Evolutionary conservation across 2,113 vertebrate genomes (phyloP), one percentile per base, ranked within the genome.

Genomic region (Tachysurus fulvidraco): DNA sequence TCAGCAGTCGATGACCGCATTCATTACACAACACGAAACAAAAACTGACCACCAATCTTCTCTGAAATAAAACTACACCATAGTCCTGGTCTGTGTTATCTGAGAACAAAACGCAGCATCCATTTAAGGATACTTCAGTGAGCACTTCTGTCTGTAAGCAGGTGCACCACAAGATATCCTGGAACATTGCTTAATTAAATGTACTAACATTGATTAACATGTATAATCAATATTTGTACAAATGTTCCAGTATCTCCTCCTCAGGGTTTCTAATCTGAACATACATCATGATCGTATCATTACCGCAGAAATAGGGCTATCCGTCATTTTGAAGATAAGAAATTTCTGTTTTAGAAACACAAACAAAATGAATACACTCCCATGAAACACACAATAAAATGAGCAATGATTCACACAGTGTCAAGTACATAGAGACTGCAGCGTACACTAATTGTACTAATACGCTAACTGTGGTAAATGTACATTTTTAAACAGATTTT

Each of bases 151-250:
- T 36, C 17, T 17, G 67, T 41, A 71, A 76, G 30, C 78, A 59
- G 55, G 78, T 80, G 78, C 55, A 60, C 19, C 23, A 54, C 7
- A 11, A 44, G 19, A 41, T 14, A 81, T 60, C 55, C 14, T 23
- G 19, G 77, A 57, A 36, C 54, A 41, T 59, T 59, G 23, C 16
- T 54, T 60, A 59, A 60, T 59, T 80, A 80, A 59, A 80, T 59
- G 16, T 57, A 57, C 16, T 21, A 78, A 28, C 30, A 23, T n/a
- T 55, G 19, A 41, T 41, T 59, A 60, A 41, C 30, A 13, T 60
- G 28, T 81, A 60, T 60, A 80, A 80, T 80, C 77, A 57, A 57
- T 80, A 60, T 81, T 81, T 60, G 55, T 23, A 28, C 74, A 78
- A 78, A 78, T 55, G 74, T 28, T 78, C 25, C 74, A 54, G 74